Conservation (phyloP, 2,113 vertebrate species). For the Pleuronectes platessa region DNA sequence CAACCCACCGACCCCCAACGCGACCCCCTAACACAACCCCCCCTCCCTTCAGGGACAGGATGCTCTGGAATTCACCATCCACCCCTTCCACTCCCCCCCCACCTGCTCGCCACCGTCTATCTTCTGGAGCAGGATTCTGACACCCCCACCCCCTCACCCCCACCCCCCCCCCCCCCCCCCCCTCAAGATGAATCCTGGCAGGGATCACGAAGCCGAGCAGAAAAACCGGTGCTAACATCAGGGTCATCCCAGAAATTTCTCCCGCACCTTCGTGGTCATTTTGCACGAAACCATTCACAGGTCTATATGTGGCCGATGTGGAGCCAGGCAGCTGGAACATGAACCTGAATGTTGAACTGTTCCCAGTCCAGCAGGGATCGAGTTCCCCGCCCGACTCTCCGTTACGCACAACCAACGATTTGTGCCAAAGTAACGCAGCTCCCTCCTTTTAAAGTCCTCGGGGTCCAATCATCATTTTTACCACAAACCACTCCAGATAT, state of each 20-base stretch:
- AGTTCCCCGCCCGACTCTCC: slow-evolving; percentile 56
- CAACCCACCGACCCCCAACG: neutral
- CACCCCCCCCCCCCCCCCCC: slow-evolving; percentile 3
- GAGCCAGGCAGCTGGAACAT: slow-evolving; percentile 1
- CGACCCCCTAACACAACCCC: neutral
- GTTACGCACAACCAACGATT: slow-evolving; percentile 51
- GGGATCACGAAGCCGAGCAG: neutral
- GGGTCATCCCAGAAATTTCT: slow-evolving; percentile 55
- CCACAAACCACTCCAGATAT: slow-evolving; percentile 35
- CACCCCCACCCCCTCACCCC: slow-evolving; percentile 1
- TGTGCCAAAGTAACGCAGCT: slow-evolving; percentile 44
- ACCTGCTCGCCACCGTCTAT: slow-evolving; percentile 74
- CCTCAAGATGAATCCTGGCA: slow-evolving; percentile 18
- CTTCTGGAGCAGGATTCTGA: slow-evolving; percentile 64
- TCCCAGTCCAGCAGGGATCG: slow-evolving; percentile 47
- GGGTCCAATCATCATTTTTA: slow-evolving; percentile 46
- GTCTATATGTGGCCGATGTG: slow-evolving; percentile 14
- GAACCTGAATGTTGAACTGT: slow-evolving; percentile 19
- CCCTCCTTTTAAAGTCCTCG: slow-evolving; percentile 50
- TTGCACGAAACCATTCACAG: slow-evolving; percentile 60
- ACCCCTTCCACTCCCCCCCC: too few relatives aligned
- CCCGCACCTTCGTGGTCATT: slow-evolving; percentile 39
- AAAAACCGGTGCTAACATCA: slow-evolving; percentile 53
- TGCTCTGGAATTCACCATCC: slow-evolving; percentile 66
- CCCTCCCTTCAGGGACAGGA: slow-evolving; percentile 19